These are phyloP conservation scores for Eurytoma adleriae DNA, from an alignment of 2,888 invertebrate genomes.

Conservation along the genomic window DNA sequence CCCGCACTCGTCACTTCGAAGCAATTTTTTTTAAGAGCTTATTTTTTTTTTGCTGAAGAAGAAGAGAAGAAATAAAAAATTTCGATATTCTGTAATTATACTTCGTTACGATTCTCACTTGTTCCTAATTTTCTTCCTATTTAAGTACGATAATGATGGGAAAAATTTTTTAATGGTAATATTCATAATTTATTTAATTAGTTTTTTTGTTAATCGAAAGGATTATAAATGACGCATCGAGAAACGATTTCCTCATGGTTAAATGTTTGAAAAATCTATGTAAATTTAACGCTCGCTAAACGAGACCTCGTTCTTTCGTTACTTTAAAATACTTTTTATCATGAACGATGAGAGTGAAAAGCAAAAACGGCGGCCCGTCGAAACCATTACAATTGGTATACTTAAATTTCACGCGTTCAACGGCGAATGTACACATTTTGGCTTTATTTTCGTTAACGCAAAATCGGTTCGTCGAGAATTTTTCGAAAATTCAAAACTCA, in stretches of 20 bases:
- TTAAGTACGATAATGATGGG: slow-evolving; percentile 50
- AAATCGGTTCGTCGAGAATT: slow-evolving; percentile 50
- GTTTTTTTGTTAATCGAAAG: slow-evolving; percentile 24
- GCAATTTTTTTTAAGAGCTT: slow-evolving; percentile 41
- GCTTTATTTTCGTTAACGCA: too few relatives aligned
- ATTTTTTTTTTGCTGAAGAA: slow-evolving; percentile 28
- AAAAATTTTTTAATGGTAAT: slow-evolving; percentile 38
- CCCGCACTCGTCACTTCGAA: slow-evolving; percentile 34
- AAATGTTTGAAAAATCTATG: slow-evolving; percentile 50
- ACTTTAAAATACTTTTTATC: neutral
- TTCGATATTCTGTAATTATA: slow-evolving; percentile 44
- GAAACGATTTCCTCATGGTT: slow-evolving; percentile 49
- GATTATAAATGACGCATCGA: slow-evolving; percentile 42
- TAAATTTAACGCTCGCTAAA: slow-evolving; percentile 43
- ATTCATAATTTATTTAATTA: neutral
- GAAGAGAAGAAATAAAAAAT: slow-evolving; percentile 52
- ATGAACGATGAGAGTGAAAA: slow-evolving; percentile 44
- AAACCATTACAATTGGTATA: slow-evolving; percentile 26
- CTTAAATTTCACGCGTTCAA: slow-evolving; percentile 22
- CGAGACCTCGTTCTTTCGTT: slow-evolving; percentile 13
- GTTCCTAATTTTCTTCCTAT: slow-evolving; percentile 40
- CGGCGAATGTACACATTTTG: too few relatives aligned
- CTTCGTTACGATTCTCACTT: slow-evolving; percentile 27
- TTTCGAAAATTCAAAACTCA: slow-evolving; percentile 53
- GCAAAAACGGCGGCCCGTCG: slow-evolving; percentile 8